These are phyloP conservation scores for Pyrgilauda ruficollis DNA, from an alignment of 2,113 vertebrate species.

Conservation along the genomic window DNA sequence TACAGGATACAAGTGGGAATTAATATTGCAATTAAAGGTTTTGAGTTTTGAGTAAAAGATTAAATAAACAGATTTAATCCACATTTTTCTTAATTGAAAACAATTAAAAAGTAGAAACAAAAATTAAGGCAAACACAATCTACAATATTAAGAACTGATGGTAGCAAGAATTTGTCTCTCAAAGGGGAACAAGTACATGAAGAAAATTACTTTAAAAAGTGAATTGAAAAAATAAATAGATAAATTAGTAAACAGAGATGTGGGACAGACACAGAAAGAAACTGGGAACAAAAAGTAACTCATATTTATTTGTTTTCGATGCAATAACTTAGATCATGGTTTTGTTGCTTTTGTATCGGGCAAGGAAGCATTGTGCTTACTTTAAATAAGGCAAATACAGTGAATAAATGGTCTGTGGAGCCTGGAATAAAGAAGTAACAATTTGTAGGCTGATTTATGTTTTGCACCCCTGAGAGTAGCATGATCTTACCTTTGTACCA, in stretches of 20 bases:
- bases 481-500: not conserved
- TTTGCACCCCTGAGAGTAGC: not conserved
- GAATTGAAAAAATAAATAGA: not conserved
- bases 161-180: not conserved
- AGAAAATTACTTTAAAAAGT: not conserved
- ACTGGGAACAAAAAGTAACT: not conserved
- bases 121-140: not conserved
- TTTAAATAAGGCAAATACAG: not conserved
- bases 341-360: not conserved
- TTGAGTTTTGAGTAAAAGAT: slow-evolving; percentile 34
- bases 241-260: not conserved
- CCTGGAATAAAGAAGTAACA: not conserved
- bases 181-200: not conserved
- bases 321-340: not conserved
- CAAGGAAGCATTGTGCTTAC: not conserved
- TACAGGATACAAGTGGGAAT: slow-evolving; percentile 28
- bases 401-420: not conserved
- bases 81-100: slow-evolving; percentile 45
- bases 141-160: slow-evolving; percentile 7
- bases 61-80: slow-evolving; percentile 45
- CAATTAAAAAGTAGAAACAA: slow-evolving; percentile 5
- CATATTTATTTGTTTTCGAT: not conserved
- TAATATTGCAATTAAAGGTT: slow-evolving; percentile 48
- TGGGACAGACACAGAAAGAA: not conserved
- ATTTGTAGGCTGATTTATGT: not conserved